Evolutionary conservation across 2,888 invertebrate genomes (phyloP).

Genomic region (Minunthozetes semirufus): DNA sequence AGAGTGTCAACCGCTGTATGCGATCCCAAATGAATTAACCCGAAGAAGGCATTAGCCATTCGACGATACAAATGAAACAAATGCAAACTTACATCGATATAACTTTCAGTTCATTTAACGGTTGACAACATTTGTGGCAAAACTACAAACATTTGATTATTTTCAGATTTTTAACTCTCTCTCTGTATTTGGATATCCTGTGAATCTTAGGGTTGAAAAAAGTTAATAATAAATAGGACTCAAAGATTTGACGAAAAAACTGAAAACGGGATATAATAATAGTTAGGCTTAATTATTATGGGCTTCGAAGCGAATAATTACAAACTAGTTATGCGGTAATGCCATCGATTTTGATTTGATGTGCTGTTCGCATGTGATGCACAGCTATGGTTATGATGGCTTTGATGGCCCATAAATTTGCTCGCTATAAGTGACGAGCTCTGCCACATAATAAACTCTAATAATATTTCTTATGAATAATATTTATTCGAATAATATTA

Average conservation of each 20-base stretch:
- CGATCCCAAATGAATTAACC: not conserved
- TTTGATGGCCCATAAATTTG: conserved; percentile 12
- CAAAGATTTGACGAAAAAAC: not conserved
- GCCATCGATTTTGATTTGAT: conserved; percentile 27
- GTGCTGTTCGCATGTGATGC: conserved; percentile 12
- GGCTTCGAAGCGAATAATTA: conserved; percentile 28
- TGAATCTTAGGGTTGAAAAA: not conserved
- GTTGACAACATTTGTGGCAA: not conserved
- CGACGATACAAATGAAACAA: not conserved
- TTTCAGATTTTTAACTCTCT: conserved; percentile 10
- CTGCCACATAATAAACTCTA: conserved; percentile 25
- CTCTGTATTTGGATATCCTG: not conserved
- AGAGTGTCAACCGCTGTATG: conserved; percentile 17
- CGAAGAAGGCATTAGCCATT: not conserved
- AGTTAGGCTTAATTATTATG: conserved; percentile 5
- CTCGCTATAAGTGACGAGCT: conserved; percentile 8
- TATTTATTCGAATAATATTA: conserved; percentile 15
- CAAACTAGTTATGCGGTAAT: conserved; percentile 24
- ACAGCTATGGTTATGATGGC: not conserved
- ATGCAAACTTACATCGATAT: not conserved
- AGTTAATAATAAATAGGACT: conserved; percentile 20
- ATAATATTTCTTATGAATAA: conserved; percentile 25
- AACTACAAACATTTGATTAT: conserved; percentile 14
- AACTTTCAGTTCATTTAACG: conserved; percentile 12
- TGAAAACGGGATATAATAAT: conserved; percentile 10